These are phyloP conservation scores for Tricholauxania praeusta DNA, from an alignment of 2,888 invertebrate genomes.

Conservation along the genomic window DNA sequence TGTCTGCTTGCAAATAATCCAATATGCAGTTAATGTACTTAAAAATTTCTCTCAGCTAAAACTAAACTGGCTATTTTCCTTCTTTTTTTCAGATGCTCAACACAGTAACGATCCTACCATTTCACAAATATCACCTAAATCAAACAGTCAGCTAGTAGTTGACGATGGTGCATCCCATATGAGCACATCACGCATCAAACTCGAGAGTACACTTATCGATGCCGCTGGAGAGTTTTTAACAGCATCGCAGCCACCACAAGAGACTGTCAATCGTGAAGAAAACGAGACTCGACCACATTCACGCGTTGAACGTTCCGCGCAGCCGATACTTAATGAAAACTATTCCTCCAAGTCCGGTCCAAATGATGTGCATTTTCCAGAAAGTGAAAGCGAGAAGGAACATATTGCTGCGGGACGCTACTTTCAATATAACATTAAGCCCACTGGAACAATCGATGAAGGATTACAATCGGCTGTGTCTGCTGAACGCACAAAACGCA, in stretches of 20 bases:
- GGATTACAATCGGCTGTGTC: conserved; percentile 25
- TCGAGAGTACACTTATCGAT: conserved; percentile 57
- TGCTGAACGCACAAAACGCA: conserved; percentile 59
- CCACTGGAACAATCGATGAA: conserved; percentile 60
- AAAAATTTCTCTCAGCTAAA: too few relatives aligned
- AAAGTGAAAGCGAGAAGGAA: conserved; percentile 47
- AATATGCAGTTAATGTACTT: too few relatives aligned
- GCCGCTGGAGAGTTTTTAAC: conserved; percentile 43
- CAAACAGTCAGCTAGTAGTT: conserved; percentile 59
- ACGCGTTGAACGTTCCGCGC: conserved; percentile 72
- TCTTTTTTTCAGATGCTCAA: conserved; percentile 51
- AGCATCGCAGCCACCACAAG: conserved; percentile 32
- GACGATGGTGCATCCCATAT: conserved; percentile 46
- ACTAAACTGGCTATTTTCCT: not conserved
- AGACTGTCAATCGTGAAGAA: conserved; percentile 52
- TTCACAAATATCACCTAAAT: conserved; percentile 80
- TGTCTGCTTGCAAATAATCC: too few relatives aligned
- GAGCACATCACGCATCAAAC: conserved; percentile 56
- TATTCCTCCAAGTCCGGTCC: conserved; percentile 59
- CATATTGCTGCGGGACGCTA: conserved; percentile 61
- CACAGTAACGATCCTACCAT: conserved; percentile 67
- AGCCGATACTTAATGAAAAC: conserved; percentile 72
- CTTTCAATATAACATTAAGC: conserved; percentile 66
- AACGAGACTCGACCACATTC: conserved; percentile 64
- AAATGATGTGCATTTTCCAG: conserved; percentile 59